phyloP scores from a whole-genome alignment of 2,113 vertebrate genomes.

The Apteryx owenii region DNA sequence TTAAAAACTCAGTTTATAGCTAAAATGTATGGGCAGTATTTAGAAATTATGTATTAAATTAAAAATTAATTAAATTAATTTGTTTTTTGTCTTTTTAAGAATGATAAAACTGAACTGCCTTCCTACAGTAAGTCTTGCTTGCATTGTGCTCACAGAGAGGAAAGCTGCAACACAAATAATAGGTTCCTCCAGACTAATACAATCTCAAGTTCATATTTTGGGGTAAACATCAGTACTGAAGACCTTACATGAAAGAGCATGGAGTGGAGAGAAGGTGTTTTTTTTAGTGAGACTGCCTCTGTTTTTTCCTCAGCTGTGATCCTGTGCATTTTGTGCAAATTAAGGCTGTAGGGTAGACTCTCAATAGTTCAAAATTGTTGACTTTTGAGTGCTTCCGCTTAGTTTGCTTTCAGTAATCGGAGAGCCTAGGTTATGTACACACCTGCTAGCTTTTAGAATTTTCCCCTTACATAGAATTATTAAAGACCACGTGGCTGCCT shows the following conservation, averaged over 20 bases:
- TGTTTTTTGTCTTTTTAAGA: not conserved
- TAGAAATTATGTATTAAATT: not conserved
- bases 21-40: not conserved
- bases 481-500: not conserved
- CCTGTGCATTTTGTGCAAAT: not conserved
- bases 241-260: not conserved
- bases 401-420: not conserved
- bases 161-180: not conserved
- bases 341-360: not conserved
- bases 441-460: not conserved
- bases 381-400: not conserved
- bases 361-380: not conserved
- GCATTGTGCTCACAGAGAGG: not conserved
- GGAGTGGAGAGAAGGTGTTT: not conserved
- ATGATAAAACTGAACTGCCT: not conserved
- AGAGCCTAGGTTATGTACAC: not conserved
- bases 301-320: not conserved
- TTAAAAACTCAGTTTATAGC: not conserved
- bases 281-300: not conserved
- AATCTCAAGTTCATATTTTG: not conserved
- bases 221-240: not conserved
- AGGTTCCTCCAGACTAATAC: not conserved
- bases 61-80: not conserved
- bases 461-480: not conserved
- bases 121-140: not conserved